Evolutionary conservation across 2,888 invertebrate genomes (phyloP).

Genomic region (Himalopsyche japonica): DNA sequence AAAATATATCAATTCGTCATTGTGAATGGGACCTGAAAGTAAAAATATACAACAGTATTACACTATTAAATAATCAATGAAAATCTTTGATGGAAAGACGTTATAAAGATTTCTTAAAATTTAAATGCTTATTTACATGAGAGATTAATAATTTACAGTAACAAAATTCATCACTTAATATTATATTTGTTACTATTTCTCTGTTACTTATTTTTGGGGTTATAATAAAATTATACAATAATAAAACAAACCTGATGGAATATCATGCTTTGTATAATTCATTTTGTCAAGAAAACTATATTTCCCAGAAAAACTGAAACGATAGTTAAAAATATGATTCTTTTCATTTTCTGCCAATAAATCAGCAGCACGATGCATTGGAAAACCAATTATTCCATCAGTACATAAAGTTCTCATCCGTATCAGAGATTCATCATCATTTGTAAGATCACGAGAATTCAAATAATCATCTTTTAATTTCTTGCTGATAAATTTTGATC

Average conservation of each 20-base stretch:
- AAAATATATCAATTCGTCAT: slow-evolving; percentile 20
- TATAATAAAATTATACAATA: no score
- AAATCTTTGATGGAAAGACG: no score
- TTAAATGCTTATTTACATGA: no score
- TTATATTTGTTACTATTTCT: no score
- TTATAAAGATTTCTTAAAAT: no score
- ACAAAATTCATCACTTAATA: no score
- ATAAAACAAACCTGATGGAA: slow-evolving; percentile 9
- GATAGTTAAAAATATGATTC: slow-evolving; percentile 64
- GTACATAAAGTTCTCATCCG: slow-evolving; percentile 60
- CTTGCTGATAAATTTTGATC: slow-evolving; percentile 56
- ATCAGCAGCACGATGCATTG: slow-evolving; percentile 63
- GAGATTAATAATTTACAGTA: no score
- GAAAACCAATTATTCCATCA: slow-evolving; percentile 64
- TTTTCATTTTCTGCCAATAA: slow-evolving; percentile 61
- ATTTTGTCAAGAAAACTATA: slow-evolving; percentile 59
- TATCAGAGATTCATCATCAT: slow-evolving; percentile 49
- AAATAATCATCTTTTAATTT: slow-evolving; percentile 59
- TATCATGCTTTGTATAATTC: slow-evolving; percentile 47
- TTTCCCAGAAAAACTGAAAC: slow-evolving; percentile 65
- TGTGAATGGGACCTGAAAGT: slow-evolving; percentile 15
- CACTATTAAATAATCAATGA: no score
- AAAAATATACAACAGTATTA: no score
- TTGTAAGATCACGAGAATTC: slow-evolving; percentile 46
- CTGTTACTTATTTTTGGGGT: no score